These are phyloP conservation scores for Palythoa grandis DNA, from an alignment of 92 coral and sea anemone species.

Conservation along the genomic window DNA sequence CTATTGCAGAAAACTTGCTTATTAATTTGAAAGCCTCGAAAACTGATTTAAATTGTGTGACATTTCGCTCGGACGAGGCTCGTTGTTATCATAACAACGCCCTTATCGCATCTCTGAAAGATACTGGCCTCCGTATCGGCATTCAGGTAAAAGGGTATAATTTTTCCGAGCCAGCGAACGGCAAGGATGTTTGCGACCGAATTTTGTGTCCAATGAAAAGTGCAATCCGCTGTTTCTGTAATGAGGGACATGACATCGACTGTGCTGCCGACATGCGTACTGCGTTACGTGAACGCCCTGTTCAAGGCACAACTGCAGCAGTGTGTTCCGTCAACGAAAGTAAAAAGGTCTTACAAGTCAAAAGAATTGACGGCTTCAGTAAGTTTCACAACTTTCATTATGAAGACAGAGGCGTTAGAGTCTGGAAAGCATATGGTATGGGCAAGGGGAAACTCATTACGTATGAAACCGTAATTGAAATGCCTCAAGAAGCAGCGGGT, in stretches of 20 bases:
- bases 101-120: constrained; percentile 6
- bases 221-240: not conserved
- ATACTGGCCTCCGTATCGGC: not conserved
- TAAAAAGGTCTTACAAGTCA: not conserved
- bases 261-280: not conserved
- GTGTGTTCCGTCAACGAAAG: not conserved
- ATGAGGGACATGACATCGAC: not conserved
- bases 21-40: not conserved
- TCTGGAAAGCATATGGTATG: constrained; percentile 37
- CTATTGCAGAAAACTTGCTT: not conserved
- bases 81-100: constrained; percentile 7
- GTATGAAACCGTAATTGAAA: constrained; percentile 26
- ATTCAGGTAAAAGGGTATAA: not conserved
- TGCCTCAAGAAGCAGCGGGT: constrained; percentile 41
- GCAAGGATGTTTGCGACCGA: constrained; percentile 9
- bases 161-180: constrained; percentile 8
- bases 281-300: not conserved
- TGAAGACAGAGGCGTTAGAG: not conserved
- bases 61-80: constrained; percentile 24
- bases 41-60: not conserved
- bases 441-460: constrained; percentile 55
- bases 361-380: not conserved
- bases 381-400: not conserved
- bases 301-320: not conserved
- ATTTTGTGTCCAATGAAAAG: constrained; percentile 16